Conservation (phyloP, 2,888 invertebrate species). For the Netelia inedita region DNA sequence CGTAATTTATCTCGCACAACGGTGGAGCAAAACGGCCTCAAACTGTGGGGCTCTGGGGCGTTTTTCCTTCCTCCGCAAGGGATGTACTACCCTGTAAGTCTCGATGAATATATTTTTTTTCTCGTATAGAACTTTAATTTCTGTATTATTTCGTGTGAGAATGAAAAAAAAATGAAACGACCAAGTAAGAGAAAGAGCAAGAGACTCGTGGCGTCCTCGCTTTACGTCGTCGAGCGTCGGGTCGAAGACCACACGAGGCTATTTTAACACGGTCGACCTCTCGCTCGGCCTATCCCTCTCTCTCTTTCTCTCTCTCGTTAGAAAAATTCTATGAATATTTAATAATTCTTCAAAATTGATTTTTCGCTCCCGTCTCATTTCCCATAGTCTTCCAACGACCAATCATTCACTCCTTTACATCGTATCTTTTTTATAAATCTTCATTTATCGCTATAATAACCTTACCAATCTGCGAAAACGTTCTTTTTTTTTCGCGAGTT, state of each 20-base stretch:
- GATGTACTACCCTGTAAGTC: constrained; percentile 98
- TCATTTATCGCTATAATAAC: neutral
- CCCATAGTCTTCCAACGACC: neutral
- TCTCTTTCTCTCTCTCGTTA: constrained; percentile 30
- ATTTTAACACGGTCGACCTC: constrained; percentile 69
- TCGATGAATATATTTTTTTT: neutral
- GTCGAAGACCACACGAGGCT: constrained; percentile 72
- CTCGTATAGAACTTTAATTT: neutral
- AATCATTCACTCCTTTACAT: neutral
- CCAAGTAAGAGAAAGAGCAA: constrained; percentile 17
- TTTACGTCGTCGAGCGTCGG: constrained; percentile 67
- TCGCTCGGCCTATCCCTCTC: constrained; percentile 27
- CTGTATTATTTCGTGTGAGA: neutral
- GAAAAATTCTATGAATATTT: neutral
- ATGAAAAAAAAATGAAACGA: neutral
- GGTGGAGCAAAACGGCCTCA: constrained; percentile 91
- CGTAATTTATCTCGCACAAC: constrained; percentile 79
- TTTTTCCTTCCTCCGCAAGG: constrained; percentile 98
- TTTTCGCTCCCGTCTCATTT: neutral
- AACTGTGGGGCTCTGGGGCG: constrained; percentile 98
- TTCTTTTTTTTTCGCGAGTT: neutral
- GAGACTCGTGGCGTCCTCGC: constrained; percentile 67
- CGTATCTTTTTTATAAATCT: neutral
- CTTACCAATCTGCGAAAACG: neutral
- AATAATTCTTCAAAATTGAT: constrained; percentile 3